A percentile compares a stretch with the other conserved stretches of the same genome.
These are phyloP conservation scores for Danio choprae DNA, from an alignment of 2,797 vertebrate species.

Conservation along the genomic window DNA sequence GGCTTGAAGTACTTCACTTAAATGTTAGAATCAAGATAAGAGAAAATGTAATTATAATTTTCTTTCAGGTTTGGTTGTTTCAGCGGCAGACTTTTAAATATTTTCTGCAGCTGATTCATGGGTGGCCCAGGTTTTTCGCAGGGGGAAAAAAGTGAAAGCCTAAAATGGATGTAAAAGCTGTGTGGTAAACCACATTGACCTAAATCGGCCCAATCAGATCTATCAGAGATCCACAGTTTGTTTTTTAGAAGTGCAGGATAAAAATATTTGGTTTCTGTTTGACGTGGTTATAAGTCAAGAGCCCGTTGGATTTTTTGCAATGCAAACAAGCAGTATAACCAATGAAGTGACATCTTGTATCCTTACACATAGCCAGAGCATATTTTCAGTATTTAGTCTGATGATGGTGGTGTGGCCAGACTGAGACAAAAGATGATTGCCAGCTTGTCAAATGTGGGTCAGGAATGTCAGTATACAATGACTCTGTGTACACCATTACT, in stretches of 20 bases:
- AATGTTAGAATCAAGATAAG: background rate
- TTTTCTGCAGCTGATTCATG: background rate
- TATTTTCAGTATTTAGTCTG: background rate
- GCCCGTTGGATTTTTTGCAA: background rate
- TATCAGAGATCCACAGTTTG: conserved; percentile 5
- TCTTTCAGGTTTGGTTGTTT: background rate
- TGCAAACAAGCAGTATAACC: background rate
- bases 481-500: background rate
- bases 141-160: background rate
- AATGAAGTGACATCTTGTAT: background rate
- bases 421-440: background rate
- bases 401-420: background rate
- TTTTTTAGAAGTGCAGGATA: background rate
- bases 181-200: conserved; percentile 5
- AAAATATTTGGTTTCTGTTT: conserved; percentile 3
- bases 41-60: conserved; percentile 16
- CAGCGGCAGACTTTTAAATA: conserved; percentile 8
- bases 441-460: conserved; percentile 23
- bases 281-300: background rate
- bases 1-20: background rate
- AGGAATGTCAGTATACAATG: conserved; percentile 1
- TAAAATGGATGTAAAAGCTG: background rate
- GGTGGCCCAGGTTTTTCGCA: conserved; percentile 5
- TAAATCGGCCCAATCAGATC: background rate
- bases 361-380: background rate